Evolutionary conservation across 2,888 invertebrate species (phyloP).

Genomic region (Baronia brevicornis): DNA sequence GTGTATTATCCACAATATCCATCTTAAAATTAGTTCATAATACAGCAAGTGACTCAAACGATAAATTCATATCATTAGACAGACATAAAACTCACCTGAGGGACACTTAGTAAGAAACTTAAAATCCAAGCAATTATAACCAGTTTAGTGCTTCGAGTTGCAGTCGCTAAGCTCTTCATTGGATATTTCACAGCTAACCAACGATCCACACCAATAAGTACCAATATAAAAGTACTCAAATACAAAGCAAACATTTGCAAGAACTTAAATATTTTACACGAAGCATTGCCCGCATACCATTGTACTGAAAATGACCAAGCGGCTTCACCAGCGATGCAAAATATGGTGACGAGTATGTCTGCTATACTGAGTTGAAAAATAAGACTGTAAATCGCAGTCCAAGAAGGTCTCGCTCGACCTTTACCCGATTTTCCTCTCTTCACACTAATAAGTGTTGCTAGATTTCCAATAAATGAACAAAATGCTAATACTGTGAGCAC

Average conservation of each 20-base stretch:
- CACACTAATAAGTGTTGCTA: slow-evolving; percentile 86
- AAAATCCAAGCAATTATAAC: slow-evolving; percentile 82
- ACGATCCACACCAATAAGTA: slow-evolving; percentile 87
- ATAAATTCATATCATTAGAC: too few relatives aligned
- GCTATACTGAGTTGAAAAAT: slow-evolving; percentile 89
- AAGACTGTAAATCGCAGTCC: slow-evolving; percentile 84
- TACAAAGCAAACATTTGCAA: slow-evolving; percentile 88
- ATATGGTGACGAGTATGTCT: slow-evolving; percentile 86
- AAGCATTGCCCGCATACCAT: slow-evolving; percentile 85
- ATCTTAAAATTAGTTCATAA: too few relatives aligned
- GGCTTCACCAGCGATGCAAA: slow-evolving; percentile 87
- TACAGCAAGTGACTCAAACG: too few relatives aligned
- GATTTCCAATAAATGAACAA: slow-evolving; percentile 83
- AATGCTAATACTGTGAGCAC: slow-evolving; percentile 82
- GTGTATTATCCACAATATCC: too few relatives aligned
- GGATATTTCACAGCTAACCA: slow-evolving; percentile 89
- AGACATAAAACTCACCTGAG: slow-evolving; percentile 85
- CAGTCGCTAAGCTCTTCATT: slow-evolving; percentile 80
- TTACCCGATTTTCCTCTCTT: slow-evolving; percentile 76
- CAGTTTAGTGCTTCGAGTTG: slow-evolving; percentile 80
- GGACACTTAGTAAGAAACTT: slow-evolving; percentile 83
- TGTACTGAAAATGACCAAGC: slow-evolving; percentile 87
- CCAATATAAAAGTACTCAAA: slow-evolving; percentile 87
- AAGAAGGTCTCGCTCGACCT: slow-evolving; percentile 75
- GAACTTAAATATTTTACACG: slow-evolving; percentile 88